Evolutionary conservation across 2,113 vertebrate genomes (phyloP), one percentile per base, ranked within the genome.

Genomic region (Marcusenius ussheri): DNA sequence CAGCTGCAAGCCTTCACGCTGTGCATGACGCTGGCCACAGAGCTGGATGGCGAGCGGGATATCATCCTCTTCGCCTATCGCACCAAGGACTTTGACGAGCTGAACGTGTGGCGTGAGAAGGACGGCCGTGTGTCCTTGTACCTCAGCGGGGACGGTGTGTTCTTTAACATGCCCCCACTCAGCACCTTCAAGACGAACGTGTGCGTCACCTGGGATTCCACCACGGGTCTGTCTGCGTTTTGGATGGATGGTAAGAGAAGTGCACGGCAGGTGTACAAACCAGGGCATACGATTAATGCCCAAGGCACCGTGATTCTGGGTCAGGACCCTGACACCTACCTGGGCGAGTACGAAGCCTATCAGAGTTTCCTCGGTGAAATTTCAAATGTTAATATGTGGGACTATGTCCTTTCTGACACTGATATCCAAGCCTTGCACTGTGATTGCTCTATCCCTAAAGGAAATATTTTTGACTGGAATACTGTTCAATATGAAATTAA

Each of bases 311-410:
- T 94, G 8, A 91, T 96, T 19, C 93, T 97, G 49, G 96, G 96
- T 2, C 96, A 96, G 91, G 96, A 97, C 90, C 94, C 96, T 0
- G 95, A 96, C 88, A 94, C 93, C 35, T 93, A 94, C 91, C 93
- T 95, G 49, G 94, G 95, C 0, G 94, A 91, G 8, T 92, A 95
- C 19, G 96, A 97, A 88, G 91, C 93, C 2, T 31, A 90, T 47
- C 95, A 96, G 92, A 96, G 95, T 92, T 97, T 95, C 9, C 94
- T 96, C 0, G 97, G 96, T 0, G 96, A 96, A 92, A 90, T 97
- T 86, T 95, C 95, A 0, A 96, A 96, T 46, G 91, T 97, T 83
- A 95, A 97, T 58, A 96, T 97, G 96, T 97, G 96, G 97, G 96
- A 96, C 91, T 95, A 91, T 39, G 95, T 96, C 5, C 93, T 97